Evolutionary conservation across 2,113 vertebrate species (phyloP).

Genomic region (Neogobius melanostomus): DNA sequence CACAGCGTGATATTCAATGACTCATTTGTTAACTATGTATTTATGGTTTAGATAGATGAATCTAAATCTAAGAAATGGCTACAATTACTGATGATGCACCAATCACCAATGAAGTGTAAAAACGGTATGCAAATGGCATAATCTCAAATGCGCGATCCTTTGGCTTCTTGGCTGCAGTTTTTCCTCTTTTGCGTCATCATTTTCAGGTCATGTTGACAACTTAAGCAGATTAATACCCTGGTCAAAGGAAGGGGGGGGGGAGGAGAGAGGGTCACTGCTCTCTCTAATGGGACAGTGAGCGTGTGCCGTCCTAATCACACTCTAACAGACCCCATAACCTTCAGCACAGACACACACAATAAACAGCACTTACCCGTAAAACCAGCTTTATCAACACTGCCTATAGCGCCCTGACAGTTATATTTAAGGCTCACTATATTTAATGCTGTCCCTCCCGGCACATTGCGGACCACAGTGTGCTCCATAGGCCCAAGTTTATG

Average conservation of each 20-base stretch:
- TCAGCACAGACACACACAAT: conserved; percentile 39
- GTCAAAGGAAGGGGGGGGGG: conserved; percentile 34
- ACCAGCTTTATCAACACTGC: conserved; percentile 43
- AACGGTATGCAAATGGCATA: too few species aligned
- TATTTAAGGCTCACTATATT: conserved; percentile 50
- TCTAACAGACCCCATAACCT: conserved; percentile 37
- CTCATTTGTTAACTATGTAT: too few species aligned
- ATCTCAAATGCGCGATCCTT: background rate
- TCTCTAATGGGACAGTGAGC: conserved; percentile 15
- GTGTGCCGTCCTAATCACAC: conserved; percentile 27
- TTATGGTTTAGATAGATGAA: background rate
- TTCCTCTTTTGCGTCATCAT: conserved; percentile 37
- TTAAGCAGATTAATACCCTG: conserved; percentile 61
- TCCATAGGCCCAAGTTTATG: background rate
- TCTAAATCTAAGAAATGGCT: too few species aligned
- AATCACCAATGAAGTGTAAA: too few species aligned
- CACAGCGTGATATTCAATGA: too few species aligned
- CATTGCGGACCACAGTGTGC: conserved; percentile 14
- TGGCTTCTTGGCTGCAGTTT: conserved; percentile 36
- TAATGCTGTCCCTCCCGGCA: conserved; percentile 32
- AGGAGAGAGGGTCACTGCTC: conserved; percentile 31
- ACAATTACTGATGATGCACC: too few species aligned
- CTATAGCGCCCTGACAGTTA: conserved; percentile 43
- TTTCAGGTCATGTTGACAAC: conserved; percentile 62
- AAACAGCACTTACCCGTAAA: conserved; percentile 50